Evolutionary conservation across 2,888 invertebrate genomes (phyloP).

Genomic region (Carabus problematicus): DNA sequence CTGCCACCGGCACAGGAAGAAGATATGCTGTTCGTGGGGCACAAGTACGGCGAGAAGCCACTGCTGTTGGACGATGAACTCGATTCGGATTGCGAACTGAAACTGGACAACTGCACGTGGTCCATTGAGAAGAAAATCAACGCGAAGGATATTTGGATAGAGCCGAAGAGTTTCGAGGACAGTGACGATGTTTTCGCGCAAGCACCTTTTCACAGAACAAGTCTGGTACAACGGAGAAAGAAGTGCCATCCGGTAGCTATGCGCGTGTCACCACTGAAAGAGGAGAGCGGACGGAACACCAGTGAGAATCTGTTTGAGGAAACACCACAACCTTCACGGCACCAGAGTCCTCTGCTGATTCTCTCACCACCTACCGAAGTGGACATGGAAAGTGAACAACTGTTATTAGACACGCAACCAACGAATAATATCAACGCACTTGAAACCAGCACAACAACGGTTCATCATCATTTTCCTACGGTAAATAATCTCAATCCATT

Average conservation of each 20-base stretch:
- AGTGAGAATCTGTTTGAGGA: conserved; percentile 33
- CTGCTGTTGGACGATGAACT: conserved; percentile 79
- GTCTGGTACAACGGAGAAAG: conserved; percentile 44
- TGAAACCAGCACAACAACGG: conserved; percentile 16
- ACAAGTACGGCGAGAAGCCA: conserved; percentile 78
- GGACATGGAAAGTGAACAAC: too few relatives aligned
- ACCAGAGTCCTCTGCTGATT: conserved; percentile 41
- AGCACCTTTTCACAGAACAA: conserved; percentile 67
- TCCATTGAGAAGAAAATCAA: conserved; percentile 48
- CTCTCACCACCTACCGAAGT: conserved; percentile 17
- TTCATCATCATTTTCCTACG: conserved; percentile 15
- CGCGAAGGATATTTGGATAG: conserved; percentile 53
- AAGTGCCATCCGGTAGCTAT: conserved; percentile 28
- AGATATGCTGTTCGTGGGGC: conserved; percentile 72
- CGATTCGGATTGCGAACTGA: conserved; percentile 66
- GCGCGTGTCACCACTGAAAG: conserved; percentile 27
- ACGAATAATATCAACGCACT: conserved; percentile 34
- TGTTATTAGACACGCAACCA: too few relatives aligned
- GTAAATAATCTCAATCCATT: conserved; percentile 53
- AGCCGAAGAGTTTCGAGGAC: conserved; percentile 58
- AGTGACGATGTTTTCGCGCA: conserved; percentile 72
- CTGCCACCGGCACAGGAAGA: conserved; percentile 58
- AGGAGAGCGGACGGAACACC: conserved; percentile 26
- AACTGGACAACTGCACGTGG: conserved; percentile 50
- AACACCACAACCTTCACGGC: conserved; percentile 35